Evolutionary conservation across 2,888 invertebrate species (phyloP), one percentile per base, ranked within the genome.

Genomic region (Yponomeuta malinellus): DNA sequence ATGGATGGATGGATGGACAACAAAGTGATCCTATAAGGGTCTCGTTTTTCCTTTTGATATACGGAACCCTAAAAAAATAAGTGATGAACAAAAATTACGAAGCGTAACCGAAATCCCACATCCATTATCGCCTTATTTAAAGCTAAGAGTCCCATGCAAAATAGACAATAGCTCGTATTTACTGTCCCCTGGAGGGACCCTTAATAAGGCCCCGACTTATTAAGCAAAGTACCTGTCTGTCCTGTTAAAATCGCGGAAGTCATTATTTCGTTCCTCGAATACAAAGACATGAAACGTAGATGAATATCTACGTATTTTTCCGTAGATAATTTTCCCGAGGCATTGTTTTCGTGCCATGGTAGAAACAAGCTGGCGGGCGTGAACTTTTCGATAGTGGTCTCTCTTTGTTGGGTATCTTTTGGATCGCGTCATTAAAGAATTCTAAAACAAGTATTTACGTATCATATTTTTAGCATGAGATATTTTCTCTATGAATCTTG

Each of bases 251-350:
- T 68, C 48, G 68, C n/a, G 68, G 68, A 68, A 48, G 52, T 68
- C 68, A 68, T 68, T 68, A 68, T 68, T 52, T 52, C 52, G 52
- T 23, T 52, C 68, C 48, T 29, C 48, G 68, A 68, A 68, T 67
- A 37, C 48, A 68, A 10, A 68, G 23, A 67, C 67, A 29, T 64
- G 29, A 31, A 64, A 64, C 29, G 29, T 29, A 23, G 29, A 23
- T n/a, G 29, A 64, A 64, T 64, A 64, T 31, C 23, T 64, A 64
- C 23, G n/a, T 64, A 64, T 31, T 29, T 64, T 29, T 64, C 29
- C 29, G 64, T 23, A 64, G 64, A 64, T 31, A 23, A 10, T 64
- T 31, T 29, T 29, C 2, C 10, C 10, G 29, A 5, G 23, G 23
- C 31, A 23, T 64, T 64, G 23, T 64, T 10, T 23, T 23, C 23